Evolutionary conservation across 92 coral and sea anemone genomes (phyloP).

Genomic region (Palythoa grandiflora): DNA sequence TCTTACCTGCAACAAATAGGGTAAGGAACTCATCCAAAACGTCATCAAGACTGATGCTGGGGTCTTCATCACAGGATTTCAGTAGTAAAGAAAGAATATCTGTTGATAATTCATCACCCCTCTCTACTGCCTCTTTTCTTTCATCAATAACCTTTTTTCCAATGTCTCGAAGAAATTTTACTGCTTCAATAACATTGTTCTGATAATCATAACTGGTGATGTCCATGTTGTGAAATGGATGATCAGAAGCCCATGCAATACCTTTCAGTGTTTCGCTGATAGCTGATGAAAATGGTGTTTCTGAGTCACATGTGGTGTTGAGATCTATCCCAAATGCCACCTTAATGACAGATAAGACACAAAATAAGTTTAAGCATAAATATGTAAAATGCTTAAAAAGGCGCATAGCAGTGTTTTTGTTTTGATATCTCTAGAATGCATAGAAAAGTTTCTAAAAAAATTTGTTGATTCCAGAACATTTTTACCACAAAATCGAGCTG

Average conservation of each 20-base stretch:
- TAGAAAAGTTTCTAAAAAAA: too few species aligned
- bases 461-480: too few species aligned
- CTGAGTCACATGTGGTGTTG: slow-evolving; percentile 62
- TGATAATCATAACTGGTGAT: slow-evolving; percentile 78
- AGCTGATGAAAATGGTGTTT: slow-evolving; percentile 74
- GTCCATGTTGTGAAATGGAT: slow-evolving; percentile 70
- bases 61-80: slow-evolving; percentile 58
- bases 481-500: too few species aligned
- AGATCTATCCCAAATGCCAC: slow-evolving; percentile 85
- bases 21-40: slow-evolving; percentile 85
- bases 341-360: slow-evolving; percentile 7
- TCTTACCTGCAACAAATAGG: slow-evolving; percentile 75
- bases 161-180: slow-evolving; percentile 80
- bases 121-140: slow-evolving; percentile 60
- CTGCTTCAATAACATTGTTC: slow-evolving; percentile 72
- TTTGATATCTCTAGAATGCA: too few species aligned
- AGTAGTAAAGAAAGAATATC: slow-evolving; percentile 76
- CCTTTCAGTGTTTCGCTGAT: slow-evolving; percentile 64
- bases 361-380: too few species aligned
- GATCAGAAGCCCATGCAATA: slow-evolving; percentile 55
- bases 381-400: too few species aligned
- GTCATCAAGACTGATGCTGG: slow-evolving; percentile 65
- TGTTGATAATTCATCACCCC: slow-evolving; percentile 60
- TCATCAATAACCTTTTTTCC: slow-evolving; percentile 83
- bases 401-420: too few species aligned